Base-by-base conservation (phyloP, 2,797 vertebrate species). In the Neosilurus mollespiculum region DNA sequence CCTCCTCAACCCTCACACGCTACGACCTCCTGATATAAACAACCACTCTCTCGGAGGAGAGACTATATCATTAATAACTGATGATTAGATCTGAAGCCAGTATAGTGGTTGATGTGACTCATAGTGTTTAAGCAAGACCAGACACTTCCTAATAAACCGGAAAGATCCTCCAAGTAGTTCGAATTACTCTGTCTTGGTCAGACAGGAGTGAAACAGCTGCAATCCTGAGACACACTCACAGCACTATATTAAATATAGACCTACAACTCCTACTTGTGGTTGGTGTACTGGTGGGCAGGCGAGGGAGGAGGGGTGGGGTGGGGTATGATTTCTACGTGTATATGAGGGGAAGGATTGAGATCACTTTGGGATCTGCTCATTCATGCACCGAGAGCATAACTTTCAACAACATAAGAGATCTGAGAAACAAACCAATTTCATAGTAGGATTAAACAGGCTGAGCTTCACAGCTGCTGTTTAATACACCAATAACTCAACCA, bases 161-260 rank as follows among this genome's bases (percentile, higher is more conserved):
- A 78, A 64, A 58, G 14, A 51, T 72, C n/a, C 67, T 59, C 24
- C n/a, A 49, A 61, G 56, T 49, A 30, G 16, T 61, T 59, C 18
- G 9, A 58, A 20, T 58, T 9, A 81, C 49, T 51, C 18, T 12
- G 64, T 62, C 37, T 81, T 64, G 58, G 58, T 73, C 51, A 59
- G 79, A 59, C 30, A 59, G n/a, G 22, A 81, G 20, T 7, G 9
- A 81, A 65, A 64, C 70, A 73, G 59, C 81, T 82, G 70, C 43
- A 62, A 51, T 81, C 34, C 56, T 71, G 51, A 72, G 80, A 71
- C 56, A 18, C 71, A 61, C 80, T 51, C 53, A 72, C 62, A 56
- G 37, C 80, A 59, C 30, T 11, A n/a, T 51, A 58, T 75, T 82
- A 82, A 82, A 82, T 65, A 73, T 73, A 82, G 81, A 75, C 58